phyloP scores from a whole-genome alignment of 2,888 invertebrate species.

The Siphlonurus alternatus region DNA sequence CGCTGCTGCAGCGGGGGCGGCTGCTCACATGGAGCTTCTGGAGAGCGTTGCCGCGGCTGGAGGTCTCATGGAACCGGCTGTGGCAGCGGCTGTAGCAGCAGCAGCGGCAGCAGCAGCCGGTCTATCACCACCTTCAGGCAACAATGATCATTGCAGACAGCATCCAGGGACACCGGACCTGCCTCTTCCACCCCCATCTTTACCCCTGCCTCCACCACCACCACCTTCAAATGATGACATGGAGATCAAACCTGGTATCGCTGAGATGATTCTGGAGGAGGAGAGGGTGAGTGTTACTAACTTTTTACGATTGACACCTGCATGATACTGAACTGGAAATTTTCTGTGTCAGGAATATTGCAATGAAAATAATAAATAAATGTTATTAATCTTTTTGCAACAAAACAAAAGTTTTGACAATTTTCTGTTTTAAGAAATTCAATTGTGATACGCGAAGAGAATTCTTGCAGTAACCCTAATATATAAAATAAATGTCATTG shows the following conservation, averaged over 20 bases:
- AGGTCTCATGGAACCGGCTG: constrained; percentile 1
- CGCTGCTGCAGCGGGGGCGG: background rate
- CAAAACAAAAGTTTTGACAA: no score
- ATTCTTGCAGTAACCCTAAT: no score
- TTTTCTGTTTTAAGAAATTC: no score
- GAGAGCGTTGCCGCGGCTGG: background rate
- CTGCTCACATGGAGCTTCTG: constrained; percentile 7
- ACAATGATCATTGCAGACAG: constrained; percentile 23
- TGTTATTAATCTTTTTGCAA: no score
- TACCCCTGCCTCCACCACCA: constrained; percentile 17
- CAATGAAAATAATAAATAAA: no score
- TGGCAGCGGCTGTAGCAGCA: constrained; percentile 7
- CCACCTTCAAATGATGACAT: constrained; percentile 44
- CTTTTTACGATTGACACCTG: constrained; percentile 10
- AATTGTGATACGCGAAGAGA: no score
- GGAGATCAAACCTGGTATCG: constrained; percentile 87
- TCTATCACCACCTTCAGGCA: constrained; percentile 20
- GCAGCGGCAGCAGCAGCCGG: constrained; percentile 14
- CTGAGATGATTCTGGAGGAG: constrained; percentile 92
- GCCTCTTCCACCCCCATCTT: constrained; percentile 19
- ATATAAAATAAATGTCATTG: no score
- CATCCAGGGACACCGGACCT: constrained; percentile 24
- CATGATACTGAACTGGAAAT: background rate
- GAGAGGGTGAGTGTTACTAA: constrained; percentile 80
- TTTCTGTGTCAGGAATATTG: background rate